Conservation (phyloP, 2,113 vertebrate species). For the Corythaixoides concolor region DNA sequence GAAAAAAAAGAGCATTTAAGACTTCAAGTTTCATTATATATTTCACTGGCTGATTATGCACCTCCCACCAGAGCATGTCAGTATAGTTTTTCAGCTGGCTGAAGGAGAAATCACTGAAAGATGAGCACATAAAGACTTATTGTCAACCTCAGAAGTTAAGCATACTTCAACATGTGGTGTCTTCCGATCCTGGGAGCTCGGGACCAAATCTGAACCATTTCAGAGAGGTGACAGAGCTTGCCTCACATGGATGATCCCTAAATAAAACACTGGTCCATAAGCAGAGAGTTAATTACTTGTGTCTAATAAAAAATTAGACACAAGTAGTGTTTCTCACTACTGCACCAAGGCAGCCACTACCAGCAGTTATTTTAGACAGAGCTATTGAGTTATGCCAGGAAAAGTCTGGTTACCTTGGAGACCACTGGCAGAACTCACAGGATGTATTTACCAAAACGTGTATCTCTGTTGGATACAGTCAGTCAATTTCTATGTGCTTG, state of each 20-base stretch:
- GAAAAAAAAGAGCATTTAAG: background rate
- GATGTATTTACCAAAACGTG: background rate
- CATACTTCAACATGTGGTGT: background rate
- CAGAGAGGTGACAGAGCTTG: background rate
- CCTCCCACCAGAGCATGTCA: background rate
- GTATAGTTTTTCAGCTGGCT: background rate
- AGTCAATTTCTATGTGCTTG: background rate
- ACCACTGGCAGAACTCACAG: background rate
- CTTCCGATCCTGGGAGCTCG: background rate
- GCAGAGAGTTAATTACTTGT: background rate
- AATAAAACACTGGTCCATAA: background rate
- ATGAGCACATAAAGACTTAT: background rate
- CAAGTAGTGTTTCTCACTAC: background rate
- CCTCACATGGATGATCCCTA: background rate
- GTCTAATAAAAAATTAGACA: background rate
- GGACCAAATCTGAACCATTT: background rate
- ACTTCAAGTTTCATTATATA: background rate
- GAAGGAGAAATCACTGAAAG: background rate
- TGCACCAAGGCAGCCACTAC: constrained; percentile 5
- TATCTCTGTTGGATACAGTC: background rate
- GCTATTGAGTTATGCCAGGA: background rate
- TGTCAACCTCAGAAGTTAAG: background rate
- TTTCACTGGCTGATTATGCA: background rate
- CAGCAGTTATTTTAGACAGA: constrained; percentile 30
- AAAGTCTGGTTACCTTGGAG: constrained; percentile 62